Evolutionary conservation across 2,797 vertebrate species (phyloP).

Genomic region (Anabacerthia variegaticeps): DNA sequence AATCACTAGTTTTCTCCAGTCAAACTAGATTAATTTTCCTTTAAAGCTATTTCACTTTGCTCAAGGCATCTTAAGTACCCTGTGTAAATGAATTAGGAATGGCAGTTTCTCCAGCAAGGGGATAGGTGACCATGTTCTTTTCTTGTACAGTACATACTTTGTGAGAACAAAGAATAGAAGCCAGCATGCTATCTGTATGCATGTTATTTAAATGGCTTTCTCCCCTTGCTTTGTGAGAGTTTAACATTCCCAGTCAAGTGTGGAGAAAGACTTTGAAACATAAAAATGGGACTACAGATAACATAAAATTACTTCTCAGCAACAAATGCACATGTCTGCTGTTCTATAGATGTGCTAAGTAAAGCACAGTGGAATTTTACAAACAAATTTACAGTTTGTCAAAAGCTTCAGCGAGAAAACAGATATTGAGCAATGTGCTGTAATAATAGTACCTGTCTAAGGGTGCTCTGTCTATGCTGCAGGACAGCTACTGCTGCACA

Average conservation of each 20-base stretch:
- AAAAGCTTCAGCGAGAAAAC: constrained; percentile 45
- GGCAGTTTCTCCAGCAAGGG: constrained; percentile 59
- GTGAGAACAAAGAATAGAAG: constrained; percentile 67
- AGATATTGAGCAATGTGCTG: background rate
- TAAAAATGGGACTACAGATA: constrained; percentile 54
- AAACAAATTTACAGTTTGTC: constrained; percentile 42
- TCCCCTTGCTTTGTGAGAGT: constrained; percentile 42
- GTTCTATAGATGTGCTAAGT: background rate
- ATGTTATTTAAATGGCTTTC: constrained; percentile 54
- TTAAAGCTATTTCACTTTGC: constrained; percentile 57
- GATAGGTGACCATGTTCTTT: constrained; percentile 63
- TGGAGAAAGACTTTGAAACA: constrained; percentile 51
- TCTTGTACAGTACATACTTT: constrained; percentile 45
- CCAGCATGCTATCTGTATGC: constrained; percentile 60
- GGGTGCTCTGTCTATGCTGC: background rate
- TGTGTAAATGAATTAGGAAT: constrained; percentile 67
- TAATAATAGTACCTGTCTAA: background rate
- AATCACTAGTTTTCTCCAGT: constrained; percentile 34
- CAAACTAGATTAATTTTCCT: constrained; percentile 61
- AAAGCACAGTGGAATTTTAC: constrained; percentile 40
- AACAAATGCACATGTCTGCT: constrained; percentile 16
- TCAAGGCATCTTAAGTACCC: constrained; percentile 57
- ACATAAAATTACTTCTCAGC: constrained; percentile 56
- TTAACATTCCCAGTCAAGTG: constrained; percentile 44
- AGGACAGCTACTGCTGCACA: background rate